These are phyloP conservation scores for Poeciliopsis occidentalis DNA, from an alignment of 2,113 vertebrate genomes.

Conservation along the genomic window DNA sequence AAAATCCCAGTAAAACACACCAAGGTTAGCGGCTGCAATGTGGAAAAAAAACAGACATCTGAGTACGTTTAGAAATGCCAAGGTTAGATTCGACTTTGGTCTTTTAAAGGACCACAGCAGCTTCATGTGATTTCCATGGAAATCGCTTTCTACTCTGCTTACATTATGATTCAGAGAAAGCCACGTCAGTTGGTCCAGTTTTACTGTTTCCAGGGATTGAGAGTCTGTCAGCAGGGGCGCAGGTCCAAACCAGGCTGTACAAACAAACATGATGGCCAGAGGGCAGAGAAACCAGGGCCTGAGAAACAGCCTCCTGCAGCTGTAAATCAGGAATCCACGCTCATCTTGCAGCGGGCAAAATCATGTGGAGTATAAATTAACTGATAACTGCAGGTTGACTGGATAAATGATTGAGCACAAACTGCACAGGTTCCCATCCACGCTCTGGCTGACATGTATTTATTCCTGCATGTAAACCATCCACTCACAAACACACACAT, in stretches of 20 bases:
- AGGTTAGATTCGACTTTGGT: neutral
- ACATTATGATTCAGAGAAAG: neutral
- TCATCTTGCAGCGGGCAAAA: neutral
- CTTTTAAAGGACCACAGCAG: neutral
- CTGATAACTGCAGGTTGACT: neutral
- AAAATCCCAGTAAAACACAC: neutral
- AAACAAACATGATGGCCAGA: constrained; percentile 39
- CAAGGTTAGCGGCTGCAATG: neutral
- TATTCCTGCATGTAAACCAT: neutral
- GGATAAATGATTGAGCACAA: neutral
- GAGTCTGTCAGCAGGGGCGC: constrained; percentile 34
- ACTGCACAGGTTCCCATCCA: neutral
- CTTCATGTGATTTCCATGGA: neutral
- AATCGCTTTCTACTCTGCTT: neutral
- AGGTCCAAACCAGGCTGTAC: constrained; percentile 28
- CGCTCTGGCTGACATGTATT: neutral
- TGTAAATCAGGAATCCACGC: neutral
- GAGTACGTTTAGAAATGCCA: neutral
- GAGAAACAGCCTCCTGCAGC: neutral
- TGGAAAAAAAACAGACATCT: neutral
- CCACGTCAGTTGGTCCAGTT: constrained; percentile 37
- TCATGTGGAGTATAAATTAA: neutral
- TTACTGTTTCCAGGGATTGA: constrained; percentile 13
- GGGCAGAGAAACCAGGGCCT: neutral
- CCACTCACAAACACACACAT: neutral